phyloP scores from a whole-genome alignment of 2,888 invertebrate genomes.

The Macrosiphum euphorbiae region DNA sequence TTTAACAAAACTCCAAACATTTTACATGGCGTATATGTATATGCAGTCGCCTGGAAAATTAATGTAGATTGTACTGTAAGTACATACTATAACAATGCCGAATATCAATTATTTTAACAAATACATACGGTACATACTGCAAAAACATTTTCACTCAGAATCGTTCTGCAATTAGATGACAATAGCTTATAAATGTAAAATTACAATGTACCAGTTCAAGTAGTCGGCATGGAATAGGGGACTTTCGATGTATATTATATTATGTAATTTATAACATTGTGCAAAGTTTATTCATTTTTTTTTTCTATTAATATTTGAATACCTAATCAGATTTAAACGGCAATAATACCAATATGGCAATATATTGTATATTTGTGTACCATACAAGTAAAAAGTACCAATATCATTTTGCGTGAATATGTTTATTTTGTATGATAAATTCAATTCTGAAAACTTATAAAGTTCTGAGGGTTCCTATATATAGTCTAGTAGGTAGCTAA shows the following conservation, averaged over 20 bases:
- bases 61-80: not conserved
- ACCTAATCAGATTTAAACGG: not conserved
- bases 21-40: not conserved
- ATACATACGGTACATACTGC: not conserved
- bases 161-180: not conserved
- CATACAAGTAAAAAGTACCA: not conserved
- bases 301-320: not conserved
- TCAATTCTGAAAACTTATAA: not conserved
- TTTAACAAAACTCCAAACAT: not conserved
- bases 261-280: not conserved
- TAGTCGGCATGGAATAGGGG: not conserved
- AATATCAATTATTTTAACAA: constrained; percentile 27
- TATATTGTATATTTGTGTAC: not conserved
- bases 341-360: not conserved
- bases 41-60: not conserved
- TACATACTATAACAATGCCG: not conserved
- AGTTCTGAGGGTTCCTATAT: not conserved
- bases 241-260: not conserved
- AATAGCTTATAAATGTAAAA: constrained; percentile 16
- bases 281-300: not conserved
- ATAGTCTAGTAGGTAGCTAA: not conserved
- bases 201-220: not conserved
- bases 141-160: not conserved
- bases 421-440: not conserved
- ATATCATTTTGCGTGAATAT: not conserved